A percentile compares a stretch with the other conserved stretches of the same genome.
These are phyloP conservation scores for Eupithecia insigniata DNA, from an alignment of 2,888 invertebrate species.

Conservation along the genomic window DNA sequence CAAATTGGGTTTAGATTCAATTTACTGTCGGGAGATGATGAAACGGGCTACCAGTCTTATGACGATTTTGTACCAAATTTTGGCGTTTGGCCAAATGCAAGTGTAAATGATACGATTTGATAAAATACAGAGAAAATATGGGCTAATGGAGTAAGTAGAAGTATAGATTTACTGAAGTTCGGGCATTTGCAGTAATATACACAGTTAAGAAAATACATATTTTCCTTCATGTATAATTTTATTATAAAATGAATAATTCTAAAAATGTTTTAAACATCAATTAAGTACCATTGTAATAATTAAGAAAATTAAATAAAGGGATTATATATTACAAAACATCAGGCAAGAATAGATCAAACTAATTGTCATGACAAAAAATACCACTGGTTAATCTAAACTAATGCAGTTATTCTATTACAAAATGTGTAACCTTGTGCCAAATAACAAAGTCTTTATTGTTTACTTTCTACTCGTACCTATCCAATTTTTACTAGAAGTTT, in stretches of 20 bases:
- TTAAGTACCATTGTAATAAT: background rate
- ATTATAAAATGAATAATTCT: conserved; percentile 1
- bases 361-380: background rate
- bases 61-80: background rate
- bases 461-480: background rate
- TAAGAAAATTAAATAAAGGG: background rate
- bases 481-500: background rate
- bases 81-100: conserved; percentile 5
- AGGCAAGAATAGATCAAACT: background rate
- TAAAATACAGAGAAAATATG: background rate
- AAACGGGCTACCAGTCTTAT: background rate
- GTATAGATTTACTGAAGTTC: background rate
- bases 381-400: background rate
- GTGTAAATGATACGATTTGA: background rate
- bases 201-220: background rate
- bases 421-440: background rate
- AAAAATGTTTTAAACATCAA: background rate
- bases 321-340: background rate
- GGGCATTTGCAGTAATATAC: background rate
- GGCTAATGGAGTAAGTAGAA: background rate
- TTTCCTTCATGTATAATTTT: background rate
- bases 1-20: background rate
- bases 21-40: conserved; percentile 6
- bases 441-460: background rate
- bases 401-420: background rate